phyloP scores from a whole-genome alignment of 2,113 vertebrate genomes.

The Oncorhynchus mykiss region DNA sequence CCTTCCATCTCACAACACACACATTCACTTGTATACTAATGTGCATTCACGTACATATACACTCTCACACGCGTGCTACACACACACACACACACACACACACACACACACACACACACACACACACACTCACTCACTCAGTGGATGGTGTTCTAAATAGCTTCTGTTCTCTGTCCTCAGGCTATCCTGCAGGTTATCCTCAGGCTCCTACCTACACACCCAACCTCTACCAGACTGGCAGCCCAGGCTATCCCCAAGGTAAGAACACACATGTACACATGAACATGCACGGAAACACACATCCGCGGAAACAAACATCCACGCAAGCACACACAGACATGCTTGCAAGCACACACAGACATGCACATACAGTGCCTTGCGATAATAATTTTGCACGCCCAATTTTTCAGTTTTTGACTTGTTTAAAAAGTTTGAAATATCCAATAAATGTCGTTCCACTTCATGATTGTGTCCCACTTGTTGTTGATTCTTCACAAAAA shows the following conservation, averaged over 20 bases:
- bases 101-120: neutral
- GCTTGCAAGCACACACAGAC: neutral
- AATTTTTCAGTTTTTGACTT: too few relatives aligned
- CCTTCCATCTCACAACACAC: neutral
- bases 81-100: too few relatives aligned
- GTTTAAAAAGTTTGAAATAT: too few relatives aligned
- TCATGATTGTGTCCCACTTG: too few relatives aligned
- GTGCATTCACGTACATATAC: neutral
- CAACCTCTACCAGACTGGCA: constrained; percentile 94
- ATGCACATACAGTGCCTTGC: too few relatives aligned
- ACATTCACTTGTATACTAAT: neutral
- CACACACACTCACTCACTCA: neutral
- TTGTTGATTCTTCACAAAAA: too few relatives aligned
- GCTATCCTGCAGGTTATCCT: constrained; percentile 93
- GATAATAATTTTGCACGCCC: too few relatives aligned
- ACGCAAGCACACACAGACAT: neutral
- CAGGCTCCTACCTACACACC: constrained; percentile 93
- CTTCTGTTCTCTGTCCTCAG: constrained; percentile 63
- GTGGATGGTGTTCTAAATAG: neutral
- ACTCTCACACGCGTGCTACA: neutral
- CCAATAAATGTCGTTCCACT: too few relatives aligned
- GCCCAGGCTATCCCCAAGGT: constrained; percentile 94
- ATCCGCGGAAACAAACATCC: neutral
- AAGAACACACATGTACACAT: constrained; percentile 16
- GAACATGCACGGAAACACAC: neutral